These are phyloP conservation scores for Anomalospiza imberbis DNA, from an alignment of 2,797 vertebrate species.

Conservation along the genomic window DNA sequence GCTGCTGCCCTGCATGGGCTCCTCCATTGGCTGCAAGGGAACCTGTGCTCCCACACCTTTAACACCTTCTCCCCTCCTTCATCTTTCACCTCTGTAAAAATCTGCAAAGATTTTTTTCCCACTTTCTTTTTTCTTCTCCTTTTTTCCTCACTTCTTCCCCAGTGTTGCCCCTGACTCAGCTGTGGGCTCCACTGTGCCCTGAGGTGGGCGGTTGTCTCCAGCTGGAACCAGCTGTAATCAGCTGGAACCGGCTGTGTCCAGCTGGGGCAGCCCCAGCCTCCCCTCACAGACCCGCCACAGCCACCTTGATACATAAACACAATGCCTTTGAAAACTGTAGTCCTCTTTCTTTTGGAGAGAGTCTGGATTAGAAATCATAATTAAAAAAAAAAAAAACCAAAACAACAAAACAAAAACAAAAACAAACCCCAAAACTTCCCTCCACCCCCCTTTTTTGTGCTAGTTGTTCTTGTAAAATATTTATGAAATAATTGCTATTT, in stretches of 20 bases:
- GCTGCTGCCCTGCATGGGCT: neutral
- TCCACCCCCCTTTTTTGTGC: neutral
- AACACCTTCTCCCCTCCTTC: neutral
- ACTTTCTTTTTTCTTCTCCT: neutral
- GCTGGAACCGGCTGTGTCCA: accelerated
- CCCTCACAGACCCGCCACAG: accelerated
- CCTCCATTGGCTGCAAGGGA: neutral
- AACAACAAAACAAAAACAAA: neutral
- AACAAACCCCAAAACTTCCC: neutral
- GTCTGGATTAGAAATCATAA: neutral
- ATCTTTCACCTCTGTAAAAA: neutral
- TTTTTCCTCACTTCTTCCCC: neutral
- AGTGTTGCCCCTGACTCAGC: accelerated
- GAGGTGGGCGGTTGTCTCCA: accelerated
- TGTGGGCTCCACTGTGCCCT: neutral
- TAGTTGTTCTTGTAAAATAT: neutral
- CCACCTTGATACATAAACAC: neutral
- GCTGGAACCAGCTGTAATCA: accelerated
- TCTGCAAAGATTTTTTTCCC: neutral
- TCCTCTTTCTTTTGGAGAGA: neutral
- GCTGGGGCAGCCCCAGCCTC: accelerated
- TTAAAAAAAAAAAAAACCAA: accelerated
- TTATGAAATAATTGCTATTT: neutral
- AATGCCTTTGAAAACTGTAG: neutral
- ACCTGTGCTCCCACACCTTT: accelerated